phyloP scores from a whole-genome alignment of 2,113 vertebrate genomes.

The Brachypodius melanocephalos region DNA sequence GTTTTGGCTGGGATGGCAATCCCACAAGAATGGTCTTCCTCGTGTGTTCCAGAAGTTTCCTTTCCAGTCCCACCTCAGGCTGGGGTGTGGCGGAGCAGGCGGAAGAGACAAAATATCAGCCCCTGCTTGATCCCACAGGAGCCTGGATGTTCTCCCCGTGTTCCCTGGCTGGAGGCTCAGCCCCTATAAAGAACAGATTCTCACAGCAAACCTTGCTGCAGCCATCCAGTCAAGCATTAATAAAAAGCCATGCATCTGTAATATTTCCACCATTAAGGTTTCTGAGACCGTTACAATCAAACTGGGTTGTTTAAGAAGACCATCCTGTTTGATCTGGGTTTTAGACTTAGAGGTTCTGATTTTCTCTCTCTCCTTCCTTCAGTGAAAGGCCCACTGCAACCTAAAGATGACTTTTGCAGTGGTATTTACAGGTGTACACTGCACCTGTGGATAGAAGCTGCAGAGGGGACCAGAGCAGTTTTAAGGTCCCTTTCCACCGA shows the following conservation, averaged over 20 bases:
- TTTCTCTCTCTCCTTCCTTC: background rate
- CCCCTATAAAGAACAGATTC: background rate
- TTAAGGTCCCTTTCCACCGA: background rate
- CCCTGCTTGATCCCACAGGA: background rate
- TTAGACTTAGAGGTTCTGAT: background rate
- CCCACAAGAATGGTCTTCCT: conserved; percentile 61
- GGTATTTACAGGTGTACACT: background rate
- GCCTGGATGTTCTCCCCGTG: background rate
- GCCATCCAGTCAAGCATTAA: background rate
- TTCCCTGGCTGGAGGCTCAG: background rate
- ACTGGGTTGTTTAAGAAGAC: background rate
- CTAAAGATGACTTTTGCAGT: background rate
- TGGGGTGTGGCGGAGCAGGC: background rate
- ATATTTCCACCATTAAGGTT: background rate
- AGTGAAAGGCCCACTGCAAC: background rate
- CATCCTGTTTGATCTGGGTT: background rate
- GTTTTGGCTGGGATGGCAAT: conserved; percentile 30
- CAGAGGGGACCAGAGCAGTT: background rate
- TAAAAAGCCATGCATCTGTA: background rate
- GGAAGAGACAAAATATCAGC: conserved; percentile 3
- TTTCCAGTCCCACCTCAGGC: conserved; percentile 44
- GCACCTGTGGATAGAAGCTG: rapidly evolving
- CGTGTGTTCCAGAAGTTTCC: background rate
- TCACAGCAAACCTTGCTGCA: background rate
- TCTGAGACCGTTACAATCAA: background rate